phyloP scores from a whole-genome alignment of 1,140 invertebrate genomes.

The Homalodisca vitripennis region DNA sequence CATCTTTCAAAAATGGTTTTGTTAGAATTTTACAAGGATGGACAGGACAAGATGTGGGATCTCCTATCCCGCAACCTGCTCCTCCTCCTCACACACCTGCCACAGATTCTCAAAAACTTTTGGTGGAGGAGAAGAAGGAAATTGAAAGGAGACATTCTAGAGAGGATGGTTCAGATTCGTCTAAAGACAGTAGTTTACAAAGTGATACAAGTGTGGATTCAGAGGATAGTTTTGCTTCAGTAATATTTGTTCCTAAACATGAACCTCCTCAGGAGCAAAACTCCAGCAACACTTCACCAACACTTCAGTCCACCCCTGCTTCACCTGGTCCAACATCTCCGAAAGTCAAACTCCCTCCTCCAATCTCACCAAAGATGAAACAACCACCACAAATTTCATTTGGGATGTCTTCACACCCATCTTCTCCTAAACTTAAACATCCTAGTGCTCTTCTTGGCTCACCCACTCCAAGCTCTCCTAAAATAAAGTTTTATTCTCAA shows the following conservation, averaged over 20 bases:
- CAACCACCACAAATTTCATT: slow-evolving; percentile 35
- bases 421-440: slow-evolving; percentile 60
- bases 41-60: slow-evolving; percentile 47
- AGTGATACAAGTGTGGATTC: slow-evolving; percentile 92
- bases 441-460: slow-evolving; percentile 35
- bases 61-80: slow-evolving; percentile 29
- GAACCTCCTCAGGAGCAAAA: slow-evolving; percentile 53
- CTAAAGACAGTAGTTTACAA: slow-evolving; percentile 88
- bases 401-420: slow-evolving; percentile 59
- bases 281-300: slow-evolving; percentile 52
- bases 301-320: slow-evolving; percentile 41
- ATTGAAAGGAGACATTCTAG: slow-evolving; percentile 63
- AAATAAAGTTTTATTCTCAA: slow-evolving; percentile 57
- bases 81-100: slow-evolving; percentile 35
- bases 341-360: slow-evolving; percentile 53
- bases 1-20: slow-evolving; percentile 61
- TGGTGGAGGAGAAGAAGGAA: slow-evolving; percentile 43
- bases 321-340: slow-evolving; percentile 61
- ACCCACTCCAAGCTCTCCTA: slow-evolving; percentile 59
- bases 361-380: slow-evolving; percentile 41
- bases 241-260: slow-evolving; percentile 80
- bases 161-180: slow-evolving; percentile 87
- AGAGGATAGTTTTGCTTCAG: slow-evolving; percentile 88
- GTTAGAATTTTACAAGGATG: slow-evolving; percentile 74
- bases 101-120: slow-evolving; percentile 43